Evolutionary conservation across 2,113 vertebrate genomes (phyloP), one percentile per base, ranked within the genome.

Genomic region (Oriolus oriolus): DNA sequence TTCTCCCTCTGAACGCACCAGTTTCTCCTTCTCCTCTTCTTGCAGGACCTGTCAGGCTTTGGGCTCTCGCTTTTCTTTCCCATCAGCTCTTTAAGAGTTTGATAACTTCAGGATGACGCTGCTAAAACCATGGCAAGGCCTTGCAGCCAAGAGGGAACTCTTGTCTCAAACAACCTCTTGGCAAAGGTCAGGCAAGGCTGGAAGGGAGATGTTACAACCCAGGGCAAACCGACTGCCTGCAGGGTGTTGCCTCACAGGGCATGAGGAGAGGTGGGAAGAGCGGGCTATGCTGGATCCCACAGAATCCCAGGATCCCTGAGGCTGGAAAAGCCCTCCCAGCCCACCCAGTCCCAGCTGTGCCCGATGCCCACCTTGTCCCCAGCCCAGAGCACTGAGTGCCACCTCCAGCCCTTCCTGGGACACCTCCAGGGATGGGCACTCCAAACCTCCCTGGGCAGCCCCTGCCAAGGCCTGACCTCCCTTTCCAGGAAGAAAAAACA

Each of bases 271-370:
- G 13, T 60, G 57, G 49, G 30, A 16, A 49, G 8, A 31, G 10
- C n/a, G 54, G 49, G 26, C 13, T n/a, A 2, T 20, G 10, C 22
- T 10, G 56, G 52, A 33, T 63, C 24, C 41, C 69, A 39, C 28
- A 47, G 3, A 13, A 30, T 10, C 7, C 42, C 33, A 6, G 8
- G 1, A 53, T 45, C 23, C 28, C 39, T 1, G n/a, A 1, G 19
- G n/a, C 3, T 65, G 59, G 37, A 7, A 37, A 16, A 80, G 18
- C 12, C 35, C 85, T 64, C 18, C 59, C 30, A 73, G 66, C 13
- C 26, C 85, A 18, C 0, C 4, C 0, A 35, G 13, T 0, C 7
- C 41, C 4, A 63, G 30, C 85, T 35, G 57, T 30, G 64, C 22
- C 37, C 35, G 0, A 16, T 35, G 3, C 8, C 33, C 76, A 42